Conservation (phyloP, 2,113 vertebrate species). For the Dasyornis broadbenti region DNA sequence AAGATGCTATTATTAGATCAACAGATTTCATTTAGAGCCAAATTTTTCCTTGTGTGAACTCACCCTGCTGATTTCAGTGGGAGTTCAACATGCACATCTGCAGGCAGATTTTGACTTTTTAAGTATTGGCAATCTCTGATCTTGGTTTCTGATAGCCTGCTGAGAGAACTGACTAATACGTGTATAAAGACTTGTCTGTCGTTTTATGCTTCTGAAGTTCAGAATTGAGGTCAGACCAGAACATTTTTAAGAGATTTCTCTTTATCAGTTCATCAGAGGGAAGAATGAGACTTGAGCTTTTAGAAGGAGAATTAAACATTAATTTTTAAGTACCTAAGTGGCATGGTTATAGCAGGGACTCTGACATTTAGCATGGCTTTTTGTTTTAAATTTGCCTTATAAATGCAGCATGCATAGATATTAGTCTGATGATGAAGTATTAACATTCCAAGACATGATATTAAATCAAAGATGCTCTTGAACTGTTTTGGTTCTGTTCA, state of each 20-base stretch:
- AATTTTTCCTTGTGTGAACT: background rate
- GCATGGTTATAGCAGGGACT: background rate
- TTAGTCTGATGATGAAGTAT: background rate
- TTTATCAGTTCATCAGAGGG: constrained; percentile 8
- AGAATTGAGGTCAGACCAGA: constrained; percentile 23
- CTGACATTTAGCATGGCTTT: background rate
- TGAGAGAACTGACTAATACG: constrained; percentile 12
- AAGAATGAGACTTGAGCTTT: background rate
- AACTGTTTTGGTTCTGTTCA: background rate
- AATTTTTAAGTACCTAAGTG: background rate
- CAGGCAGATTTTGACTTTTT: constrained; percentile 41
- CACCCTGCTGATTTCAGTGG: constrained; percentile 16
- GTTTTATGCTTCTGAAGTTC: constrained; percentile 16
- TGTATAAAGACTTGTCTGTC: constrained; percentile 3
- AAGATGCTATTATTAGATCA: constrained; percentile 23
- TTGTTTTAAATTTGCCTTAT: background rate
- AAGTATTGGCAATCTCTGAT: constrained; percentile 43
- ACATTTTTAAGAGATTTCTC: background rate
- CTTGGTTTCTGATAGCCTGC: constrained; percentile 17
- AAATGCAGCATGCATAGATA: background rate
- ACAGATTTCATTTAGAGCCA: background rate
- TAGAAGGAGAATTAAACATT: background rate
- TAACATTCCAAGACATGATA: background rate
- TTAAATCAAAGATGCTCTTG: background rate
- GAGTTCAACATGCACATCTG: background rate